These are phyloP conservation scores for Chirona hameri DNA, from an alignment of 2,888 invertebrate species.

Conservation along the genomic window DNA sequence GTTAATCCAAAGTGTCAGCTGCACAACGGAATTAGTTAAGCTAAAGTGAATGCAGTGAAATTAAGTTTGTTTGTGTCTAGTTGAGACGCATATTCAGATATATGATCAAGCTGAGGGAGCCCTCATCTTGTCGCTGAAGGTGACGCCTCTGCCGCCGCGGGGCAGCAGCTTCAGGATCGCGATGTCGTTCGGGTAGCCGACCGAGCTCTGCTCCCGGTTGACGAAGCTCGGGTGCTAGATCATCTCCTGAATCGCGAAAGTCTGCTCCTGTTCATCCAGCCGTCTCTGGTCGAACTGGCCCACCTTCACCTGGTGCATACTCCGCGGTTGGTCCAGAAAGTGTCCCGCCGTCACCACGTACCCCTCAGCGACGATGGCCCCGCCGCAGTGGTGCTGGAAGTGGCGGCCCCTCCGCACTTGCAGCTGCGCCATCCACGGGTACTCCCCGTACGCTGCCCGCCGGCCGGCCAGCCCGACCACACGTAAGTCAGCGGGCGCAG, in stretches of 20 bases:
- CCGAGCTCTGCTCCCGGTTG: background rate
- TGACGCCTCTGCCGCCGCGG: background rate
- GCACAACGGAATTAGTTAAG: too few species aligned
- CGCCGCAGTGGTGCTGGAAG: background rate
- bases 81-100: too few species aligned
- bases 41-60: too few species aligned
- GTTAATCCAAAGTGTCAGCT: too few species aligned
- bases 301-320: background rate
- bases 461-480: too few species aligned
- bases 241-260: too few species aligned
- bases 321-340: background rate
- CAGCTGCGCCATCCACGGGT: slow-evolving; percentile 25
- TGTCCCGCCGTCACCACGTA: background rate
- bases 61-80: too few species aligned
- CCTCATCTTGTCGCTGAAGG: background rate
- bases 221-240: background rate
- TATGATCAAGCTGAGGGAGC: too few species aligned
- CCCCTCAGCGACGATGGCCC: background rate
- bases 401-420: background rate
- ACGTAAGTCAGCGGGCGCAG: too few species aligned
- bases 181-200: background rate
- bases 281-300: background rate
- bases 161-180: background rate
- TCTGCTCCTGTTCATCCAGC: background rate
- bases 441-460: background rate